These are phyloP conservation scores for Zygaena filipendulae DNA, from an alignment of 2,888 invertebrate genomes.

Conservation along the genomic window DNA sequence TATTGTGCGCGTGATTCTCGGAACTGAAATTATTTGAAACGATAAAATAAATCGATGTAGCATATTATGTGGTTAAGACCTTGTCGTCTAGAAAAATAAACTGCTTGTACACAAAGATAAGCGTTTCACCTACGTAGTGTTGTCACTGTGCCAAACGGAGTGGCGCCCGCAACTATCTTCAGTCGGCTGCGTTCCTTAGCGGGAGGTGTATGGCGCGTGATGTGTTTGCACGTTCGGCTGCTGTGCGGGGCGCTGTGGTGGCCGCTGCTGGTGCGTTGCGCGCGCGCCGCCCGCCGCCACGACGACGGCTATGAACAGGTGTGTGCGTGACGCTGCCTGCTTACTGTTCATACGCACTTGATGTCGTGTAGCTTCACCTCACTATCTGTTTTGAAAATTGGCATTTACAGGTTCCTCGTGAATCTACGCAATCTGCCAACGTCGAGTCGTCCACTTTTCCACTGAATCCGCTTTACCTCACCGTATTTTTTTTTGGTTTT, in stretches of 20 bases:
- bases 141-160: constrained; percentile 58
- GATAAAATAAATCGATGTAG: constrained; percentile 3
- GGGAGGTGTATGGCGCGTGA: constrained; percentile 64
- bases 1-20: no score
- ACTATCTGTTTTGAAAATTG: constrained; percentile 36
- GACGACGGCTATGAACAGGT: constrained; percentile 66
- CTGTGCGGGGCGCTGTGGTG: constrained; percentile 64
- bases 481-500: constrained; percentile 29
- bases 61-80: constrained; percentile 24
- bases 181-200: constrained; percentile 61
- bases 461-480: constrained; percentile 47
- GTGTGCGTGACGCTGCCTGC: constrained; percentile 46
- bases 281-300: constrained; percentile 46
- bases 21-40: no score
- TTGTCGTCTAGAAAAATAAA: constrained; percentile 37
- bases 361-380: constrained; percentile 47
- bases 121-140: constrained; percentile 34
- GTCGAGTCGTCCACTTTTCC: constrained; percentile 46
- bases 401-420: constrained; percentile 28
- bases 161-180: constrained; percentile 55
- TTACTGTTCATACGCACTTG: constrained; percentile 33
- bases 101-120: no score
- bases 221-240: constrained; percentile 64
- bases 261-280: constrained; percentile 57
- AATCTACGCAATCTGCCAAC: constrained; percentile 24